phyloP scores from a whole-genome alignment of 1,140 invertebrate species.

The Hylyphantes graminicola region DNA sequence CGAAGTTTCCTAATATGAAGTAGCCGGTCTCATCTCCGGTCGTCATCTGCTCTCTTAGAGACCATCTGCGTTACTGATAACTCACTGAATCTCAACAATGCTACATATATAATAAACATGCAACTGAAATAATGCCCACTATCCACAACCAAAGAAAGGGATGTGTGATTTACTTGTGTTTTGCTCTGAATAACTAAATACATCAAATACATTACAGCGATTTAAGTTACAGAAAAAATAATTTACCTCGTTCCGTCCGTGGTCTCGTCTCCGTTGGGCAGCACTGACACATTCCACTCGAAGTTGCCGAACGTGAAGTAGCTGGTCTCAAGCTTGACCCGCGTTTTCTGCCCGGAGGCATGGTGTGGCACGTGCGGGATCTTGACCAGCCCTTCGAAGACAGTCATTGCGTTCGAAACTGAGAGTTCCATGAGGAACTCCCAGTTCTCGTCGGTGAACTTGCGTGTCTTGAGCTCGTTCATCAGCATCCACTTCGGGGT shows the following conservation, averaged over 20 bases:
- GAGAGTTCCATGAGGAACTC: slow-evolving; percentile 86
- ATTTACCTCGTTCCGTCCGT: not conserved
- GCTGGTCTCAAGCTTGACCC: slow-evolving; percentile 74
- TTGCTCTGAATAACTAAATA: no score
- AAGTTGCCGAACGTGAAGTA: slow-evolving; percentile 83
- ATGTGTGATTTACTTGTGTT: no score
- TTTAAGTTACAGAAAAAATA: not conserved
- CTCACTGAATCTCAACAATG: no score
- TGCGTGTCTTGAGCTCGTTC: slow-evolving; percentile 79
- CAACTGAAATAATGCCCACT: no score
- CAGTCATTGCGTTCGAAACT: slow-evolving; percentile 80
- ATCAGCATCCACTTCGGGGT: slow-evolving; percentile 81
- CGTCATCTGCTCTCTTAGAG: no score
- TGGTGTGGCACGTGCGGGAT: slow-evolving; percentile 68
- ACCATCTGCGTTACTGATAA: no score
- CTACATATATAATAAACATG: no score
- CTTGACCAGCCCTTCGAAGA: slow-evolving; percentile 79
- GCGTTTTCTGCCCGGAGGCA: slow-evolving; percentile 58
- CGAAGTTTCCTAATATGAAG: no score
- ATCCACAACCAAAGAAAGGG: no score
- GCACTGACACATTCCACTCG: slow-evolving; percentile 81
- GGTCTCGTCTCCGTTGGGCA: slow-evolving; percentile 36
- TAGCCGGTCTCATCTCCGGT: no score
- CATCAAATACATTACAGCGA: no score
- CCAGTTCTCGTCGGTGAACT: slow-evolving; percentile 83